A percentile compares a stretch with the other conserved stretches of the same genome.
Conservation (phyloP, 2,797 vertebrate genomes). For the Vireo griseus region DNA sequence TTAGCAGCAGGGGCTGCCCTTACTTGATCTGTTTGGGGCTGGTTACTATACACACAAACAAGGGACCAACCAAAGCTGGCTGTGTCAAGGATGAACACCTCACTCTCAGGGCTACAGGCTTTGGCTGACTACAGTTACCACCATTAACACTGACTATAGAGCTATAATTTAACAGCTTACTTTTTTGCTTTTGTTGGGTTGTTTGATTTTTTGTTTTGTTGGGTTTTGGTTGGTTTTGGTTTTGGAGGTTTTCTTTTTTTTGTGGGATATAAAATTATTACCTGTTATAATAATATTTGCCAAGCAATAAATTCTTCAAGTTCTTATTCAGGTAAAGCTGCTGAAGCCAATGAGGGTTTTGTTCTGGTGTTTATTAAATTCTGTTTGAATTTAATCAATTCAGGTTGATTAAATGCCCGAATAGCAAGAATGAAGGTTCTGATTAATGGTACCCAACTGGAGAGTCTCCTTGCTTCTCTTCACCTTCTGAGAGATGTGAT, state of each 20-base stretch:
- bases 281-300: not conserved
- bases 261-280: not conserved
- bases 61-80: not conserved
- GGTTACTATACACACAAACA: not conserved
- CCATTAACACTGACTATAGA: not conserved
- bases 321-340: not conserved
- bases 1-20: not conserved
- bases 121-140: not conserved
- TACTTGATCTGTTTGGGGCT: not conserved
- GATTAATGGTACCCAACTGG: not conserved
- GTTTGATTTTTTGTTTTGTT: not conserved
- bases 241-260: not conserved
- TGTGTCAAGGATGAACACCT: not conserved
- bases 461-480: not conserved
- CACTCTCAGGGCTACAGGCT: not conserved
- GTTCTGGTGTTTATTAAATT: not conserved
- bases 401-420: not conserved
- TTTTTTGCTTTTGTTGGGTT: not conserved
- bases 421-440: not conserved
- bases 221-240: not conserved
- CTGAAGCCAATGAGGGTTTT: not conserved
- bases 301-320: not conserved
- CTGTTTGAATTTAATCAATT: too few species aligned
- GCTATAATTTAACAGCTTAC: not conserved
- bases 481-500: not conserved